Base-by-base conservation (phyloP, 2,797 vertebrate species). In the Pyrocephalus nanus region DNA sequence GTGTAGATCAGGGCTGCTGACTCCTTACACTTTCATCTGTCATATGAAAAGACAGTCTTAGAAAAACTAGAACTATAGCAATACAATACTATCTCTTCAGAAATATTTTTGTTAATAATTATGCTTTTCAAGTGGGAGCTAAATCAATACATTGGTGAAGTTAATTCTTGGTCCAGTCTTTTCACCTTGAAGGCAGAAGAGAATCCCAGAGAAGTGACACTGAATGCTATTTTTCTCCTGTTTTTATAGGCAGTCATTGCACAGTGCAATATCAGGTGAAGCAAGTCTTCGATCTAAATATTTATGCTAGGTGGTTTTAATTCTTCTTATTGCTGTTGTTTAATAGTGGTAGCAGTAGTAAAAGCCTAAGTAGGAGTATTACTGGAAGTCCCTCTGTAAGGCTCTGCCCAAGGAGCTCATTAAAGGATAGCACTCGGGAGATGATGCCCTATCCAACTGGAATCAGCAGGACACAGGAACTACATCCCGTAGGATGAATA, bases 401-500 rank as follows among this genome's bases (percentile, higher is more conserved):
- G 57, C 34, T 80, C 25, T 51, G 26, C 66, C 66, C 69, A 69
- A 47, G 55, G 71, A 73, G 71, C 75, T 95, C 81, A 51, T 77
- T 82, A 62, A 83, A 90, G 86, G 84, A 38, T 30, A 87, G 55
- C 60, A 3, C 71, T 93, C 32, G 69, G 91, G 69, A 91, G 88
- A 90, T 84, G 95, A 67, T 86, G 90, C 85, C 92, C 62, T 86
- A 15, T 82, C 86, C 94, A 80, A 64, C 84, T 60, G 79, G 78
- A 94, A 94, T 42, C 95, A 95, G 96, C 94, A 87, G 88, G 96
- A 92, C 58, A 32, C 55, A 85, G 87, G 91, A 93, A 77, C 85
- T 32, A 17, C 5, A 8, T 96, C 91, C 93, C 92, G 64, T 94
- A 95, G 14, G 74, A 96, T 66, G 93, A 96, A 82, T 90, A 94